A percentile compares a stretch with the other conserved stretches of the same genome.
These are phyloP conservation scores for Amblyjoppa proteus DNA, from an alignment of 2,888 invertebrate species.

Conservation along the genomic window DNA sequence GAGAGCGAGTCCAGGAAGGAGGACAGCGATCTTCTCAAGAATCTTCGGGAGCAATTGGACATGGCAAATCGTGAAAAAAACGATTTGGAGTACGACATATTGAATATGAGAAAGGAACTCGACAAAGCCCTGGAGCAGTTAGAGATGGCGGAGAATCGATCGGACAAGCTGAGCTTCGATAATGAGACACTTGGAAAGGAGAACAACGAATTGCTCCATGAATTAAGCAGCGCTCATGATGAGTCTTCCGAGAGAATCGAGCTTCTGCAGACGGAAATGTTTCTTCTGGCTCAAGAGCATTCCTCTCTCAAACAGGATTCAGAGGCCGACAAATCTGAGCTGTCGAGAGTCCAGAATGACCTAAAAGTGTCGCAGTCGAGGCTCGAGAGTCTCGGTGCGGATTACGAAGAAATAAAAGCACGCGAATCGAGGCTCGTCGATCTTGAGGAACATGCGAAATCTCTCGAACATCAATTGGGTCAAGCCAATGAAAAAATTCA, in stretches of 20 bases:
- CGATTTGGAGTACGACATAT: constrained; percentile 87
- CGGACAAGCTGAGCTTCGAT: constrained; percentile 72
- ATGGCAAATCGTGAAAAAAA: constrained; percentile 86
- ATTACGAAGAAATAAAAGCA: constrained; percentile 78
- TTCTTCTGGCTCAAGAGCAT: constrained; percentile 79
- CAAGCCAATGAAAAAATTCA: constrained; percentile 2
- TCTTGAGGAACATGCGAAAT: constrained; percentile 71
- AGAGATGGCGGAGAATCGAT: constrained; percentile 66
- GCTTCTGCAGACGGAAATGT: constrained; percentile 80
- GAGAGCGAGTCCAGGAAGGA: constrained; percentile 71
- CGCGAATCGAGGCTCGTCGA: constrained; percentile 73
- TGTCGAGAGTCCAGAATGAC: constrained; percentile 42
- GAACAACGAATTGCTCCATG: constrained; percentile 78
- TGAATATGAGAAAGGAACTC: constrained; percentile 87
- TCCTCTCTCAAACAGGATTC: constrained; percentile 73
- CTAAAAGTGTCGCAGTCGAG: constrained; percentile 48
- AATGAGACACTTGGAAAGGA: constrained; percentile 77
- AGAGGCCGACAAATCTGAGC: constrained; percentile 51
- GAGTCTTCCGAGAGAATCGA: constrained; percentile 81
- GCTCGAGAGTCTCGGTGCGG: constrained; percentile 79
- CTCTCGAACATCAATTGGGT: constrained; percentile 55
- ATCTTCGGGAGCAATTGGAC: constrained; percentile 75
- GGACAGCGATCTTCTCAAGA: constrained; percentile 72
- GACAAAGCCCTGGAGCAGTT: constrained; percentile 82
- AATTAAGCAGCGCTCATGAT: constrained; percentile 77